Conservation (phyloP, 2,797 vertebrate genomes). For the Buceros bicornis region DNA sequence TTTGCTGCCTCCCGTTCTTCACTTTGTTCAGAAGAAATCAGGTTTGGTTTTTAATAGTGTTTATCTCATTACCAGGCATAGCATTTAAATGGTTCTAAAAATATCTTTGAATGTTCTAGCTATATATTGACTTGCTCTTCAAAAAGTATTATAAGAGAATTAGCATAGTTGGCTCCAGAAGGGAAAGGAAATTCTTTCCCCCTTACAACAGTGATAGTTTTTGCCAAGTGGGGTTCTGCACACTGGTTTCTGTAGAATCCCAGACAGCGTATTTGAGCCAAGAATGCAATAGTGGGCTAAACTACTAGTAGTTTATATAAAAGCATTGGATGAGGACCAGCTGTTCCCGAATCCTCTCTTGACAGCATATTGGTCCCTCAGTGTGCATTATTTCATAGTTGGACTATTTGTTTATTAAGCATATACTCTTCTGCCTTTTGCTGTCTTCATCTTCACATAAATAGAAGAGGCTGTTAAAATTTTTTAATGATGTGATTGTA, state of each 20-base stretch:
- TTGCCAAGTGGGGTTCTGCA: conserved; percentile 39
- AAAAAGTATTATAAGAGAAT: not conserved
- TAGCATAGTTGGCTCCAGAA: not conserved
- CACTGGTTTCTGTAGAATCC: not conserved
- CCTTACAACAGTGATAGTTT: conserved; percentile 14
- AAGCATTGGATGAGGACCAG: not conserved
- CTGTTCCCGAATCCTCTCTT: conserved; percentile 6
- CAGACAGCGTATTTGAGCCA: conserved; percentile 27
- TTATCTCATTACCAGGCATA: not conserved
- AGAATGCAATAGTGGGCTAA: not conserved
- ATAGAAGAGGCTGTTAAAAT: not conserved
- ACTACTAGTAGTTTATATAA: not conserved
- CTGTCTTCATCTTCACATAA: not conserved
- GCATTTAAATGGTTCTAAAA: not conserved
- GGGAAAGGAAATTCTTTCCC: conserved; percentile 55
- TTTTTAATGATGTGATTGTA: not conserved
- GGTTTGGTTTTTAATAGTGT: not conserved
- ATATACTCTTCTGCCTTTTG: not conserved
- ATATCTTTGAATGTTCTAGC: not conserved
- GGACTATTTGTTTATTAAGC: not conserved
- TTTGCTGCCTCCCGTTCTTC: not conserved
- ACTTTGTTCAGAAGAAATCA: not conserved
- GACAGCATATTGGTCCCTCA: not conserved
- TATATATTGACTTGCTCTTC: not conserved
- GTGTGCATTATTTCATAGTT: not conserved